Conservation (phyloP, 2,888 invertebrate species). For the Carcina quercana region DNA sequence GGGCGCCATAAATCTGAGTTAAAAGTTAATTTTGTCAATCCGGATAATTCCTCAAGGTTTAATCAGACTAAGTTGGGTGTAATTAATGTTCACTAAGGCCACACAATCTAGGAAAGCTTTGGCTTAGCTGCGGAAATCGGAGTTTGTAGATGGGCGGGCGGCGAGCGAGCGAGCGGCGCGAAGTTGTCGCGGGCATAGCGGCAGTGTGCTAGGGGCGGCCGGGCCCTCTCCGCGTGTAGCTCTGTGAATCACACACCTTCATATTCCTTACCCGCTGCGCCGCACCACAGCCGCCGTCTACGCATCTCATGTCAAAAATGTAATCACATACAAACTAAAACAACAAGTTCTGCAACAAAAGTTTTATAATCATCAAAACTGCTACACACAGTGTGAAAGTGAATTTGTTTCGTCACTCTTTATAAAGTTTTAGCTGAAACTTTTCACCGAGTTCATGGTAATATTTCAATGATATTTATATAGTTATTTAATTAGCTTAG, state of each 20-base stretch:
- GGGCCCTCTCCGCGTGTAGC: constrained; percentile 18
- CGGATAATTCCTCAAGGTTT: constrained; percentile 73
- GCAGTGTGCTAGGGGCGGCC: constrained; percentile 53
- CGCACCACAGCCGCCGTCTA: constrained; percentile 10
- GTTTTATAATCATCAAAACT: constrained; percentile 26
- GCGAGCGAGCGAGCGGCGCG: constrained; percentile 13
- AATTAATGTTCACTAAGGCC: constrained; percentile 74
- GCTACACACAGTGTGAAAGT: constrained; percentile 29
- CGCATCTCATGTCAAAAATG: constrained; percentile 50
- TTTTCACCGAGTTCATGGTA: constrained; percentile 30
- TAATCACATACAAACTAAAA: constrained; percentile 33
- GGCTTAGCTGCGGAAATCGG: constrained; percentile 59
- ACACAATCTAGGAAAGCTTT: constrained; percentile 69
- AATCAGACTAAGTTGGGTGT: constrained; percentile 73
- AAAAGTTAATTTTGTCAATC: constrained; percentile 75
- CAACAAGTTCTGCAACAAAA: constrained; percentile 27
- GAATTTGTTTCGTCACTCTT: constrained; percentile 33
- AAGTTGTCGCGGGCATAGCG: constrained; percentile 22
- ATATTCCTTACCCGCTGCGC: neutral
- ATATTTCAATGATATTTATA: constrained; percentile 19
- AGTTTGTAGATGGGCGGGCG: constrained; percentile 42
- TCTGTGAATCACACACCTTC: too few species aligned
- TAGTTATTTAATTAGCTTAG: constrained; percentile 2
- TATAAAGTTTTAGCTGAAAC: constrained; percentile 30
- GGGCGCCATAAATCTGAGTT: constrained; percentile 66